These are phyloP conservation scores for Chaetodon auriga DNA, from an alignment of 2,113 vertebrate species.

Conservation along the genomic window DNA sequence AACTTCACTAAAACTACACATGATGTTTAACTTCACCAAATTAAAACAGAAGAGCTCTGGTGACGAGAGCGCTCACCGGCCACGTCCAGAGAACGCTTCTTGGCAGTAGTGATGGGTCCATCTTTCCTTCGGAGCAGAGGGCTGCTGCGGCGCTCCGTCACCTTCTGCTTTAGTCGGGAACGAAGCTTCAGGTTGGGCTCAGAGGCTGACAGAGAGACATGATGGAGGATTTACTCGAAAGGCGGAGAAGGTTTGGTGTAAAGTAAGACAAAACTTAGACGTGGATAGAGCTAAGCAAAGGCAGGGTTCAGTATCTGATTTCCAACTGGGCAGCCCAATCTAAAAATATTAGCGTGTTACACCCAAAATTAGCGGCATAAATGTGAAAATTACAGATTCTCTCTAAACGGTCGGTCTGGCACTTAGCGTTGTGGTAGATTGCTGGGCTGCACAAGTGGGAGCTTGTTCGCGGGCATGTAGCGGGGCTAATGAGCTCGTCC, in stretches of 20 bases:
- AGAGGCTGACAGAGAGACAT: slow-evolving; percentile 85
- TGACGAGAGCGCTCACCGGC: slow-evolving; percentile 82
- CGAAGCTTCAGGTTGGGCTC: slow-evolving; percentile 97
- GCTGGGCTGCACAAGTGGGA: slow-evolving; percentile 32
- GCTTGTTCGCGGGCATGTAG: slow-evolving; percentile 46
- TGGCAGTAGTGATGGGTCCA: slow-evolving; percentile 88
- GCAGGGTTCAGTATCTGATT: neutral
- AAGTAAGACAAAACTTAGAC: neutral
- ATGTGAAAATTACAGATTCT: slow-evolving; percentile 33
- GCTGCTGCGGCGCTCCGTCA: slow-evolving; percentile 96
- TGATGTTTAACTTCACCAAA: neutral
- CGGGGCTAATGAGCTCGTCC: slow-evolving; percentile 60
- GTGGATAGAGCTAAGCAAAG: neutral
- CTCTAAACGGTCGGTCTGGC: slow-evolving; percentile 14
- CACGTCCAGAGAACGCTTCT: slow-evolving; percentile 95
- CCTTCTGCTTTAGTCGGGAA: slow-evolving; percentile 98
- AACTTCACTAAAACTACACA: neutral
- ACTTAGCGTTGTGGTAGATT: slow-evolving; percentile 16
- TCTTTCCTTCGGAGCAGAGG: slow-evolving; percentile 95
- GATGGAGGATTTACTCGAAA: neutral
- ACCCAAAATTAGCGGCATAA: slow-evolving; percentile 4
- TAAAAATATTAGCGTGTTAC: slow-evolving; percentile 33
- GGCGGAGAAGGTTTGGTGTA: neutral
- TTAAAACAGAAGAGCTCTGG: neutral
- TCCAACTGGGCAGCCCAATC: slow-evolving; percentile 20